Evolutionary conservation across 1,140 invertebrate species (phyloP).

Genomic region (Oreohelix idahoensis): DNA sequence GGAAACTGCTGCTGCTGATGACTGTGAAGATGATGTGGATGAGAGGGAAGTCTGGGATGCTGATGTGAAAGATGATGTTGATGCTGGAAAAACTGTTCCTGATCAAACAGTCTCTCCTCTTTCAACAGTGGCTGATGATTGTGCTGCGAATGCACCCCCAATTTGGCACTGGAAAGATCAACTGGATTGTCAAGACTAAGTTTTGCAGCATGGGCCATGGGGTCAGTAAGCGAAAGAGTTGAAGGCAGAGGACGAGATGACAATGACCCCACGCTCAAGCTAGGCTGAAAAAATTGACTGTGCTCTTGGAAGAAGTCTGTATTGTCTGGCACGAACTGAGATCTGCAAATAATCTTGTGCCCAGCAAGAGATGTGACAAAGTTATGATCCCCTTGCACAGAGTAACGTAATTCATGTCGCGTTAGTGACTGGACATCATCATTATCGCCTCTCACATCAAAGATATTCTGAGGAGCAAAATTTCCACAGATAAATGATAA

Average conservation of each 20-base stretch:
- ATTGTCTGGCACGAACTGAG: slow-evolving; percentile 37
- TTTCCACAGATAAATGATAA: not conserved
- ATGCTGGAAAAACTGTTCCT: slow-evolving; percentile 27
- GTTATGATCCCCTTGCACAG: slow-evolving; percentile 46
- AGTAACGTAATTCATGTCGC: slow-evolving; percentile 46
- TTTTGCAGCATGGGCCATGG: slow-evolving; percentile 59
- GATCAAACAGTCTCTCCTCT: slow-evolving; percentile 33
- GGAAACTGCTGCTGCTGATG: slow-evolving; percentile 27
- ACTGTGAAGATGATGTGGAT: slow-evolving; percentile 16
- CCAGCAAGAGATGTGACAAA: slow-evolving; percentile 45
- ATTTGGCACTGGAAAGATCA: slow-evolving; percentile 58
- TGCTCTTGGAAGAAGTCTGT: slow-evolving; percentile 25
- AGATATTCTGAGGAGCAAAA: slow-evolving; percentile 22
- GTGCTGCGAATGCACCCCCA: slow-evolving; percentile 50
- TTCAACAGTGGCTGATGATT: slow-evolving; percentile 48
- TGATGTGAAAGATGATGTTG: not conserved
- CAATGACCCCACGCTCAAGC: not conserved
- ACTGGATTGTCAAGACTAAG: slow-evolving; percentile 57
- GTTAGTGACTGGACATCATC: slow-evolving; percentile 42
- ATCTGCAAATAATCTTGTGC: slow-evolving; percentile 42
- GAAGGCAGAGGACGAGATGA: not conserved
- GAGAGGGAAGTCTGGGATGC: not conserved
- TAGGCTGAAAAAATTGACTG: slow-evolving; percentile 19
- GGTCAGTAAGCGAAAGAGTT: slow-evolving; percentile 4
- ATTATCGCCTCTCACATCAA: slow-evolving; percentile 37